Percentiles rank a stretch among this genome's conserved stretches.
phyloP scores from a whole-genome alignment of 2,888 invertebrate species.

The Acleris laterana region DNA sequence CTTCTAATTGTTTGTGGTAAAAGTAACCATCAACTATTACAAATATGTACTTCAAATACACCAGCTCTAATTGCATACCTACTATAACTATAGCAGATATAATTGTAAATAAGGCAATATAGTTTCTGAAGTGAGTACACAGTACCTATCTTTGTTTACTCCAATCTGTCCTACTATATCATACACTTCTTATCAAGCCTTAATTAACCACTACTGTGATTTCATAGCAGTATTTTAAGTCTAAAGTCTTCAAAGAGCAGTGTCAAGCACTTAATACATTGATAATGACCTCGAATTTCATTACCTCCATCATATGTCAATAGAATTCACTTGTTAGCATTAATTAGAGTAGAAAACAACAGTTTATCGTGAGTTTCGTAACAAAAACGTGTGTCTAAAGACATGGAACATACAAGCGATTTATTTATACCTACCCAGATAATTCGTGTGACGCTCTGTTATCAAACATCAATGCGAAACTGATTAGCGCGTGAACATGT shows the following conservation, averaged over 20 bases:
- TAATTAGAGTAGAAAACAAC: constrained; percentile 16
- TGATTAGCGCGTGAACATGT: constrained; percentile 45
- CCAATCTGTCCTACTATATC: constrained; percentile 1
- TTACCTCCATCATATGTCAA: background rate
- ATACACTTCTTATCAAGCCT: constrained; percentile 16
- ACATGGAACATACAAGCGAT: constrained; percentile 36
- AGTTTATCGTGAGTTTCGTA: constrained; percentile 15
- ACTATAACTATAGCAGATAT: too few relatives aligned
- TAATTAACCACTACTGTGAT: constrained; percentile 5
- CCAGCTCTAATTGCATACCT: too few relatives aligned
- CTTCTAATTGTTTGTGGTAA: too few relatives aligned
- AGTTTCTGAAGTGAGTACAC: too few relatives aligned
- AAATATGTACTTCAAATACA: too few relatives aligned
- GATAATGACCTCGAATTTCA: constrained; percentile 28
- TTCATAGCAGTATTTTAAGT: constrained; percentile 7
- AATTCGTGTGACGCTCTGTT: constrained; percentile 61
- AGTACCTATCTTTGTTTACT: constrained; percentile 24
- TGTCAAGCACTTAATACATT: constrained; percentile 21
- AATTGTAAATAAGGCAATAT: too few relatives aligned
- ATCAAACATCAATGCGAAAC: constrained; percentile 65
- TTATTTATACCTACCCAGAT: constrained; percentile 38
- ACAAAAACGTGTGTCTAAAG: constrained; percentile 20
- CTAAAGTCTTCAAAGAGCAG: constrained; percentile 20
- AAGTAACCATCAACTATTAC: too few relatives aligned
- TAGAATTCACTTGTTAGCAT: background rate